Conservation (phyloP, 2,113 vertebrate genomes). For the Burhinus bistriatus region DNA sequence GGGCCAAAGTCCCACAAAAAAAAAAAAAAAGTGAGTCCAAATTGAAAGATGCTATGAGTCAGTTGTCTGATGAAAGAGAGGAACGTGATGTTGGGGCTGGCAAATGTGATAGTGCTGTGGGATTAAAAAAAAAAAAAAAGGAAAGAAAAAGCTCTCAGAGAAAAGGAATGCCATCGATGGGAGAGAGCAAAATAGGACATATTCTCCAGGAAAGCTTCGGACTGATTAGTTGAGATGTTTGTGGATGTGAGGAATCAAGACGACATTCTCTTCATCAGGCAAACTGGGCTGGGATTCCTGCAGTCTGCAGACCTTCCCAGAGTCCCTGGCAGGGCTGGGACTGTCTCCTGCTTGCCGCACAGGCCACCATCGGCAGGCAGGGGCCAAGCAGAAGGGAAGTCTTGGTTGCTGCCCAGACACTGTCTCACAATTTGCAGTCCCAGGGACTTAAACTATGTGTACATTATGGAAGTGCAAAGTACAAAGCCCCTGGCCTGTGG, state of each 20-base stretch:
- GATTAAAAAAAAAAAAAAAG: neutral
- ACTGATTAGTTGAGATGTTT: neutral
- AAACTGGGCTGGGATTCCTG: fast-evolving
- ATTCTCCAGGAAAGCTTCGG: neutral
- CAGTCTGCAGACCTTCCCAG: neutral
- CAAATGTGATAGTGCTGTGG: neutral
- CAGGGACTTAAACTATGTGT: neutral
- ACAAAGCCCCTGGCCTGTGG: neutral
- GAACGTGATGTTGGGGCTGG: constrained; percentile 2
- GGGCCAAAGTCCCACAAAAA: constrained; percentile 1
- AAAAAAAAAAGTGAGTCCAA: neutral
- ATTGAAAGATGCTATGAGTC: constrained; percentile 34
- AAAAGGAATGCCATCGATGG: neutral
- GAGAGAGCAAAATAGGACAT: neutral
- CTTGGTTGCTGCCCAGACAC: neutral
- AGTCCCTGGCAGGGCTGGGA: fast-evolving
- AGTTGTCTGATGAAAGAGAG: constrained; percentile 37
- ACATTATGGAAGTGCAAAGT: neutral
- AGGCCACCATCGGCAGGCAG: fast-evolving
- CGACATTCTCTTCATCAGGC: neutral
- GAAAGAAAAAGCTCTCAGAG: neutral
- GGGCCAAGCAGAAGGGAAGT: too few species aligned
- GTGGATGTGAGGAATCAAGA: neutral
- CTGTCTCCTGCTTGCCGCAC: fast-evolving
- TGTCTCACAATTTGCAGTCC: neutral